Evolutionary conservation across 2,888 invertebrate species (phyloP).

Genomic region (Syrphus vitripennis): DNA sequence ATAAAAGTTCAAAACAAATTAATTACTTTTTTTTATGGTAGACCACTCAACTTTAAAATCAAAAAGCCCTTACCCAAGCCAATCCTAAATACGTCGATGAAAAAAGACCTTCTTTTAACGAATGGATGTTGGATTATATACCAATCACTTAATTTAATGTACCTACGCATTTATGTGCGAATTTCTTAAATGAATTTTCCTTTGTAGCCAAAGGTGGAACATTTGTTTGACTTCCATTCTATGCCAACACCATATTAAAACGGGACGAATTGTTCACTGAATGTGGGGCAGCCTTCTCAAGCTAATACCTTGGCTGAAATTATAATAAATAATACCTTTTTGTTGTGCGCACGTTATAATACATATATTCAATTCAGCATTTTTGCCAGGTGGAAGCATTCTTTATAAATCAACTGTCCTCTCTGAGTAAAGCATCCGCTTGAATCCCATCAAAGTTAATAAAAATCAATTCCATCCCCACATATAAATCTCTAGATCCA

Average conservation of each 20-base stretch:
- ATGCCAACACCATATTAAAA: background rate
- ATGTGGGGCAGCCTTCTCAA: background rate
- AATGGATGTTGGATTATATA: background rate
- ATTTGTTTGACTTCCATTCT: background rate
- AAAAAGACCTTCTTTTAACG: background rate
- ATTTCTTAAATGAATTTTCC: background rate
- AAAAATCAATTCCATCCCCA: slow-evolving; percentile 28
- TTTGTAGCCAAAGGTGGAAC: background rate
- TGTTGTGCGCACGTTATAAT: background rate
- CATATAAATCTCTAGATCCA: slow-evolving; percentile 40
- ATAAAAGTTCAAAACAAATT: background rate
- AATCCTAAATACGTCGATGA: background rate
- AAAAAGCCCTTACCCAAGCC: background rate
- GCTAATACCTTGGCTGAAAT: background rate
- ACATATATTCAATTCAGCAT: background rate
- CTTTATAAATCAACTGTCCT: background rate
- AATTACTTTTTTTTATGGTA: background rate
- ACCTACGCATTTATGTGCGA: background rate
- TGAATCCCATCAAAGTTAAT: slow-evolving; percentile 42
- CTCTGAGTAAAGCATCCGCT: background rate
- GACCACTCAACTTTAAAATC: background rate
- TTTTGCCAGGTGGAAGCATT: background rate
- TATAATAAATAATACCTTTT: background rate
- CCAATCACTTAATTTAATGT: background rate
- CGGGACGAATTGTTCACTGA: background rate